Evolutionary conservation across 2,797 vertebrate species (phyloP).

Genomic region (Kryptolebias ocellatus): DNA sequence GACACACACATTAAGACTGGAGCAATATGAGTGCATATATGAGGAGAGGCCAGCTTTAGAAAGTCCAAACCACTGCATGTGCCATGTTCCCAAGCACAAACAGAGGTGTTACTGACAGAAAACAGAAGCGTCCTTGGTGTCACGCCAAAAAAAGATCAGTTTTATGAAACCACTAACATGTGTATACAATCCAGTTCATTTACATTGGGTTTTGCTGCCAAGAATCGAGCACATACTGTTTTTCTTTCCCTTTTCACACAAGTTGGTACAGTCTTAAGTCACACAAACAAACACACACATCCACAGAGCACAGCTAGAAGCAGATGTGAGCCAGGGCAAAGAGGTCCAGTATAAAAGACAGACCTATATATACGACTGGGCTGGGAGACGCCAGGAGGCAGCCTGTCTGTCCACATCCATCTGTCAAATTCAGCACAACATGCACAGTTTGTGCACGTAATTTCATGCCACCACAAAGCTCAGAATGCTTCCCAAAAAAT

Average conservation of each 20-base stretch:
- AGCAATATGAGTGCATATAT: conserved; percentile 34
- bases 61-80: conserved; percentile 25
- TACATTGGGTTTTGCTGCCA: conserved; percentile 29
- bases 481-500: neutral
- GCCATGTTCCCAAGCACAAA: conserved; percentile 44
- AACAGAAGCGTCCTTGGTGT: conserved; percentile 7
- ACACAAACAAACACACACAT: conserved; percentile 41
- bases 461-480: neutral
- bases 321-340: conserved; percentile 47
- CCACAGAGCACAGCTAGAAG: conserved; percentile 35
- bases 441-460: conserved; percentile 10
- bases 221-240: conserved; percentile 28
- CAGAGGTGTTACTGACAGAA: conserved; percentile 54
- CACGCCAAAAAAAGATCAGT: neutral
- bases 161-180: conserved; percentile 46
- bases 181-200: conserved; percentile 44
- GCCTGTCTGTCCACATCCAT: conserved; percentile 36
- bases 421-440: conserved; percentile 22
- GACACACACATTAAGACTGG: conserved; percentile 27
- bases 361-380: conserved; percentile 52
- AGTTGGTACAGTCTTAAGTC: conserved; percentile 36
- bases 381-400: conserved; percentile 57
- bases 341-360: conserved; percentile 53
- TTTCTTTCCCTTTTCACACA: conserved; percentile 24
- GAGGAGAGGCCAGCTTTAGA: conserved; percentile 40